Base-by-base conservation (phyloP, 2,113 vertebrate species). In the Leptosomus discolor region DNA sequence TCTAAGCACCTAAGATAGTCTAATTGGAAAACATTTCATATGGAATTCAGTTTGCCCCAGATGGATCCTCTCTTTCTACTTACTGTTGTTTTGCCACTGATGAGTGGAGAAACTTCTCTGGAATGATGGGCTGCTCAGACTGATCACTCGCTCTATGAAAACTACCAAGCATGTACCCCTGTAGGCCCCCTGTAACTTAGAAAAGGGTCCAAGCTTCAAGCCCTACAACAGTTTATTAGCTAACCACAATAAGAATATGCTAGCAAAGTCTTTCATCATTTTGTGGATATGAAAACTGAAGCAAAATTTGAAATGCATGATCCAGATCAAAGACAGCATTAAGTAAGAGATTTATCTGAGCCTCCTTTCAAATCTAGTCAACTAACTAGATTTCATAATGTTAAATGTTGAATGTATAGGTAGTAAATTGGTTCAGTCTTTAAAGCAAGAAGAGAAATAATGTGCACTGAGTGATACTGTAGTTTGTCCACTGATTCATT, bases 1-100 rank as follows among this genome's bases (percentile, higher is more conserved):
- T 46, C 29, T 20, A 43, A 54, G 53, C 15, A 50, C 6, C 5
- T 41, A 15, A 71, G 68, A 24, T 6, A 69, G 5, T 21, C 15
- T 27, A 19, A 20, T 6, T 30, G 21, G n/a, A 77, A 69, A 30
- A 4, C 0, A 1, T 68, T 67, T 37, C 2, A 56, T 60, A n/a
- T 45, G 9, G 16, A 67, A 53, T 45, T 70, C 13, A 16, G 15
- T 60, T 93, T 58, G 17, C 2, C 8, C 8, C 13, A 67, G 36
- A 54, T 5, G 4, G 12, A 48, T 18, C 36, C 5, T 74, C 11
- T 79, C 15, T 36, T 90, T 85, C 65, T 30, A 29, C 20, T 32
- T 36, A 1, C 9, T 1, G 1, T 23, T 54, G 1, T 68, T 81
- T 53, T 36, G 36, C 23, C 37, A 41, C 3, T 16, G 32, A 11